Percentiles rank a stretch among this genome's conserved stretches.
phyloP scores from a whole-genome alignment of 2,797 vertebrate species.

The Halcyon leucocephala region DNA sequence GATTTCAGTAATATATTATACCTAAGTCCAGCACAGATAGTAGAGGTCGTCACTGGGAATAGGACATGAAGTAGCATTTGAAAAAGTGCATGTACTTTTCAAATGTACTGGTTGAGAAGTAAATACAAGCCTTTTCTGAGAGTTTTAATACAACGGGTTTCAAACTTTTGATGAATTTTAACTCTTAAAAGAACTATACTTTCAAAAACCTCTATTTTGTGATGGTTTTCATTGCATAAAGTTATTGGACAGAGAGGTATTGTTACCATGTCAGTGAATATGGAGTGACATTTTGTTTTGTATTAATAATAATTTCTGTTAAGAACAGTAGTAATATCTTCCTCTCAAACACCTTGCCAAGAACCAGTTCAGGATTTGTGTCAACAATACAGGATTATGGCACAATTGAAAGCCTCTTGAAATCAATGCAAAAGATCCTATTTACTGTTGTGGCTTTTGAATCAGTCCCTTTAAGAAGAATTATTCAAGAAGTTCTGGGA shows the following conservation, averaged over 20 bases:
- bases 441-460: background rate
- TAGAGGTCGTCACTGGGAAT: slow-evolving; percentile 57
- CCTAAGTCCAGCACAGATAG: slow-evolving; percentile 50
- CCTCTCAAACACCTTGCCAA: background rate
- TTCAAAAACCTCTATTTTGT: background rate
- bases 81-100: background rate
- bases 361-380: background rate
- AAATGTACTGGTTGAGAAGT: background rate
- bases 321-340: background rate
- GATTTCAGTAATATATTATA: slow-evolving; percentile 52
- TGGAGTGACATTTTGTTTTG: background rate
- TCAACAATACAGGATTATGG: background rate
- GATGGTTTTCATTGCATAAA: background rate
- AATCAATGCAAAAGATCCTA: background rate
- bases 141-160: background rate
- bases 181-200: background rate
- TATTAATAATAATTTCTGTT: background rate
- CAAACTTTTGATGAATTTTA: background rate
- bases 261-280: background rate
- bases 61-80: background rate
- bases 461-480: background rate
- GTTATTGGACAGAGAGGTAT: background rate
- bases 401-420: background rate
- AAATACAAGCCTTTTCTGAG: background rate
- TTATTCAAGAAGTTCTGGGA: background rate